Evolutionary conservation across 2,113 vertebrate genomes (phyloP).

Genomic region (Verasper variegatus): DNA sequence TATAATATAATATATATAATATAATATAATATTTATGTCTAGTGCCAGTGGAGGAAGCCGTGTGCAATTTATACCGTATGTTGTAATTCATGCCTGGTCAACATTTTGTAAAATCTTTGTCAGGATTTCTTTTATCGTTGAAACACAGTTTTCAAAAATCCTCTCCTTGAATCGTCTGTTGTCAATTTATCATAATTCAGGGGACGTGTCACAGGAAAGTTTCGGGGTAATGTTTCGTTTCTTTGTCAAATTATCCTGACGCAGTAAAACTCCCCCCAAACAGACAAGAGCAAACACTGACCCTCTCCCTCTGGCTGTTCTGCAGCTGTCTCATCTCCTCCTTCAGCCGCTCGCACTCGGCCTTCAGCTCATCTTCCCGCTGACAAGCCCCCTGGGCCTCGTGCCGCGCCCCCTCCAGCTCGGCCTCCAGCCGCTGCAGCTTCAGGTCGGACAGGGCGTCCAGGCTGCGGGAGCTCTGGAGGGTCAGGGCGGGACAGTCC

Average conservation of each 20-base stretch:
- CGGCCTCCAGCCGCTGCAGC: slow-evolving; percentile 88
- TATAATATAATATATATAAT: too few relatives aligned
- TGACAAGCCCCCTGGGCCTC: slow-evolving; percentile 91
- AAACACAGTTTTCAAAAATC: too few relatives aligned
- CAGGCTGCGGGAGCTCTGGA: slow-evolving; percentile 87
- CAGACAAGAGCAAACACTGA: slow-evolving; percentile 57
- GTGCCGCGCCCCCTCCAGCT: slow-evolving; percentile 90
- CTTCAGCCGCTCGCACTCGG: slow-evolving; percentile 89
- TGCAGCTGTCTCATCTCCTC: slow-evolving; percentile 92
- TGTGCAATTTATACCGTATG: too few relatives aligned
- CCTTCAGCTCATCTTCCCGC: slow-evolving; percentile 92
- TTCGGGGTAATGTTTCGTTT: too few relatives aligned
- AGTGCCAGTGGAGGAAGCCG: neutral
- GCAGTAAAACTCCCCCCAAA: neutral
- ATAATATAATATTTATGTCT: too few relatives aligned
- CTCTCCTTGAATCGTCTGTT: too few relatives aligned
- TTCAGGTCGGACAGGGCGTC: slow-evolving; percentile 86
- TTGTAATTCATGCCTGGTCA: too few relatives aligned
- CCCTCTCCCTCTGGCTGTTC: slow-evolving; percentile 89
- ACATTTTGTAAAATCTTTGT: too few relatives aligned
- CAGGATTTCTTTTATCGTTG: too few relatives aligned
- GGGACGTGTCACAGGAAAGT: too few relatives aligned
- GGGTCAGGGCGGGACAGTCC: slow-evolving; percentile 85
- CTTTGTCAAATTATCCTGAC: too few relatives aligned
- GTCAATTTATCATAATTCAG: too few relatives aligned